Base-by-base conservation (phyloP, 2,888 invertebrate species). In the Protula sp. region DNA sequence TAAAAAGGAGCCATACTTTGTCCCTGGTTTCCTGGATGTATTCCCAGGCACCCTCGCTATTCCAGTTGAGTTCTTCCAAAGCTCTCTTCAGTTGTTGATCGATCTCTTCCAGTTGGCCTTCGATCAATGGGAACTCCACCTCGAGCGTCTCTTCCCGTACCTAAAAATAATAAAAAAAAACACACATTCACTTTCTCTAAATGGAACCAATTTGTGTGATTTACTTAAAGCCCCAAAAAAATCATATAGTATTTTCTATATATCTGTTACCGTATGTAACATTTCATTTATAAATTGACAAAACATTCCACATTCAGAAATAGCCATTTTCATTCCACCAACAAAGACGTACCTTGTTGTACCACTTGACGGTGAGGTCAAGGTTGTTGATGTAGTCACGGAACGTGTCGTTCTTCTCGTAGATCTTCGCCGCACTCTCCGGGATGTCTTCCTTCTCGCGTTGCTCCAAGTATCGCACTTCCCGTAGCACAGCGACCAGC, bases 41-140 rank as follows among this genome's bases (percentile, higher is more conserved):
- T 56, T 87, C 87, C 85, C 88, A 88, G 38, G 93, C 86, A 78
- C 88, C 89, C 75, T 87, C 84, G 0, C 91, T 91, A 76, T 89
- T 89, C 95, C 95, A 97, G 70, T 88, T 89, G 2, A 94, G 82
- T 65, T 87, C 85, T 60, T 86, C 85, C 75, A 91, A 89, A 0
- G 93, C 94, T 73, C 87, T 86, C 68, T 87, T 84, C 64, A 95
- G 87, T 67, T 91, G 84, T 55, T 85, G 84, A 82, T 95, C 94
- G 65, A 95, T 92, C 60, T 88, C 87, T 67, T 87, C 87, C 63
- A 95, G 87, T 82, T 94, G 91, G 50, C 86, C 85, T 80, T 89
- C 88, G 60, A 95, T 90, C 66, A 95, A 83, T 76, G 89, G 88
- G 73, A 89, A 89, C 80, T 95, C 95, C 1, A 94, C 93, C 71